phyloP scores from a whole-genome alignment of 1,140 invertebrate genomes.

The Drosophila biarmipes region DNA sequence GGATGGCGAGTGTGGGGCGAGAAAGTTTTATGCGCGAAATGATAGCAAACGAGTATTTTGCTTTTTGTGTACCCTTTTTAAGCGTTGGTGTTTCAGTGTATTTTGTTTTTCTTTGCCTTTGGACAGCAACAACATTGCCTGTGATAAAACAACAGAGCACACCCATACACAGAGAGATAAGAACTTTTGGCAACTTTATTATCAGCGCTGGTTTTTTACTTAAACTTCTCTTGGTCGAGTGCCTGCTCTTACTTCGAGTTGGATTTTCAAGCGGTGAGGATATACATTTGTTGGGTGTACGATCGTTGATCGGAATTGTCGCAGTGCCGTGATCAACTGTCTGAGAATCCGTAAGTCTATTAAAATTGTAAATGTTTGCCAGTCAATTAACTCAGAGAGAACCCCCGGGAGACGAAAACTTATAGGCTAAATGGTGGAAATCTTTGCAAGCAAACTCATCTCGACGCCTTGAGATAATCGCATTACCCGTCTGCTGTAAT shows the following conservation, averaged over 20 bases:
- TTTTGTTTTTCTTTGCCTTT: neutral
- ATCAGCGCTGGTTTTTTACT: constrained; percentile 6
- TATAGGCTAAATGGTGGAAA: neutral
- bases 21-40: constrained; percentile 54
- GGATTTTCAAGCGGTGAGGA: constrained; percentile 22
- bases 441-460: neutral
- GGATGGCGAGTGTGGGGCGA: constrained; percentile 25
- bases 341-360: constrained; percentile 31
- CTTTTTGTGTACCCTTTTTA: constrained; percentile 37
- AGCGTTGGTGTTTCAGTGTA: neutral
- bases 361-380: constrained; percentile 30
- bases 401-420: neutral
- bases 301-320: constrained; percentile 35
- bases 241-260: constrained; percentile 32
- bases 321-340: constrained; percentile 38
- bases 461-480: neutral
- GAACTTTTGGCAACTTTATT: constrained; percentile 8
- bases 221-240: constrained; percentile 4
- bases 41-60: constrained; percentile 21
- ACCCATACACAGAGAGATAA: constrained; percentile 4
- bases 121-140: constrained; percentile 15
- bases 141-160: constrained; percentile 25
- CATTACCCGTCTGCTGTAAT: neutral
- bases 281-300: constrained; percentile 1
- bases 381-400: constrained; percentile 10